phyloP scores from a whole-genome alignment of 2,113 vertebrate species.

The Thomomys bottae region DNA sequence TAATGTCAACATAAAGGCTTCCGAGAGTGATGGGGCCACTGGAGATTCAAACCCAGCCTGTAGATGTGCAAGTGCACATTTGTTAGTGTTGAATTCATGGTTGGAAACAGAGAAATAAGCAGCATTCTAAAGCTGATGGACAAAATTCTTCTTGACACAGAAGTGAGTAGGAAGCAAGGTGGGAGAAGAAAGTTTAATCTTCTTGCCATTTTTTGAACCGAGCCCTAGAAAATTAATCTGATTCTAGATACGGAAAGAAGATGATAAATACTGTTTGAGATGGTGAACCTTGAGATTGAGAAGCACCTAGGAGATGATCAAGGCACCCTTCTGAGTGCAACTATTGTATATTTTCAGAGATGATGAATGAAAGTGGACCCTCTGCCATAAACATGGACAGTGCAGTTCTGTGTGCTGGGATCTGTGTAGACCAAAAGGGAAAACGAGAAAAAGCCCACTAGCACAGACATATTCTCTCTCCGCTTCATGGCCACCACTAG shows the following conservation, averaged over 20 bases:
- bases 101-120: background rate
- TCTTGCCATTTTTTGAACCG: background rate
- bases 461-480: background rate
- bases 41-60: background rate
- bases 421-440: background rate
- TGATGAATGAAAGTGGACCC: too few relatives aligned
- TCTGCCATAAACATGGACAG: background rate
- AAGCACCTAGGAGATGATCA: background rate
- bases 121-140: background rate
- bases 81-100: slow-evolving; percentile 25
- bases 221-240: background rate
- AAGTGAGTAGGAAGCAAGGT: background rate
- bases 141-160: background rate
- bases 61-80: slow-evolving; percentile 36
- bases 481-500: background rate
- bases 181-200: background rate
- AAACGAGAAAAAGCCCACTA: background rate
- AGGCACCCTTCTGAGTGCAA: background rate
- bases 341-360: background rate
- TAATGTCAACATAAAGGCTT: background rate
- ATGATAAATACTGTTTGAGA: background rate
- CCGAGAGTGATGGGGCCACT: slow-evolving; percentile 28
- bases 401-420: background rate
- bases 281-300: background rate
- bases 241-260: background rate